Evolutionary conservation across 2,113 vertebrate genomes (phyloP).

Genomic region (Clupea harengus): DNA sequence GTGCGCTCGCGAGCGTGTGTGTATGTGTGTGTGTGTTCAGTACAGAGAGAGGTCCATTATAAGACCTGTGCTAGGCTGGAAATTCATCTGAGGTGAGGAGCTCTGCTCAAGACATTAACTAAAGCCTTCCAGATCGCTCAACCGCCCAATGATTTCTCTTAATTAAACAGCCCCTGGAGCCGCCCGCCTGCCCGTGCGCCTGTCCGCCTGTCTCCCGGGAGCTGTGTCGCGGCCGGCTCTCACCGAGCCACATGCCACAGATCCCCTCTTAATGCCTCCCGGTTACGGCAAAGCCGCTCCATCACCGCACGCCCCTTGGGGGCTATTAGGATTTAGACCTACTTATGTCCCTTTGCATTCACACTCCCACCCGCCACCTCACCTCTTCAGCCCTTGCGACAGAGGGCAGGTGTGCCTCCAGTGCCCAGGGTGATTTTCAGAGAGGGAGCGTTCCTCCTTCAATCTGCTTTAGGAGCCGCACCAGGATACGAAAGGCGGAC

Average conservation of each 20-base stretch:
- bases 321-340: slow-evolving; percentile 52
- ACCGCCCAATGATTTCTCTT: slow-evolving; percentile 67
- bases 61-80: slow-evolving; percentile 19
- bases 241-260: slow-evolving; percentile 55
- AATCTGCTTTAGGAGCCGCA: neutral
- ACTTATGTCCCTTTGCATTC: slow-evolving; percentile 51
- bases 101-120: slow-evolving; percentile 64
- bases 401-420: neutral
- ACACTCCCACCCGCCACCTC: neutral
- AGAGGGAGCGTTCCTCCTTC: neutral
- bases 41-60: neutral
- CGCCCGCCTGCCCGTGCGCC: neutral
- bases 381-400: neutral
- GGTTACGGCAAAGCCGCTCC: slow-evolving; percentile 57
- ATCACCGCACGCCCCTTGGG: slow-evolving; percentile 34
- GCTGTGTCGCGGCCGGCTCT: slow-evolving; percentile 45
- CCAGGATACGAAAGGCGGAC: neutral
- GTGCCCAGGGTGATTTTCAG: neutral
- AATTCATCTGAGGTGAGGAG: slow-evolving; percentile 54
- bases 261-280: slow-evolving; percentile 60
- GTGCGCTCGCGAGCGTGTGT: neutral
- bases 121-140: slow-evolving; percentile 60
- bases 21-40: neutral
- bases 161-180: slow-evolving; percentile 68
- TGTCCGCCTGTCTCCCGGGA: slow-evolving; percentile 44